phyloP scores from a whole-genome alignment of 2,888 invertebrate species.

The Epirrita christyi region DNA sequence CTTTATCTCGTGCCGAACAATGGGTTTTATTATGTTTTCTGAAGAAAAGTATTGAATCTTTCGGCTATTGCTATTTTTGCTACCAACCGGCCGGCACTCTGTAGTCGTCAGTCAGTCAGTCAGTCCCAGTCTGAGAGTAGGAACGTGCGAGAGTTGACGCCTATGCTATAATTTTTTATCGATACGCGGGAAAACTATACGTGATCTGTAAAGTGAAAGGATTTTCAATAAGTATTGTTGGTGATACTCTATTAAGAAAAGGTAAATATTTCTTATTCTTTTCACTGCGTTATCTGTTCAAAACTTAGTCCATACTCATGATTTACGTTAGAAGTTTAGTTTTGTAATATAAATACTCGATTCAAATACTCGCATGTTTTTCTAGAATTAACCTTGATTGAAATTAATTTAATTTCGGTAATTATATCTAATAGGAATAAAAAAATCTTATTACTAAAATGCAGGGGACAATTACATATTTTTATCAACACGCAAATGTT shows the following conservation, averaged over 20 bases:
- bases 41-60: conserved; percentile 51
- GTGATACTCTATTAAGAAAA: background rate
- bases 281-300: background rate
- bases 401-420: no score
- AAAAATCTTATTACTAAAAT: background rate
- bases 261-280: conserved; percentile 6
- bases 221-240: conserved; percentile 4
- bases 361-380: background rate
- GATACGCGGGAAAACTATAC: conserved; percentile 20
- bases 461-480: background rate
- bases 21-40: conserved; percentile 46
- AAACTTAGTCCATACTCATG: no score
- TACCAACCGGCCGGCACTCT: background rate
- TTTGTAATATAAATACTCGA: no score
- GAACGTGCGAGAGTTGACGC: conserved; percentile 57
- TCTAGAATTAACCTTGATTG: background rate
- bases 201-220: conserved; percentile 30
- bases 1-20: conserved; percentile 44
- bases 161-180: background rate
- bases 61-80: conserved; percentile 65
- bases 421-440: no score
- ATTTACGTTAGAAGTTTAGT: no score
- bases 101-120: conserved; percentile 17
- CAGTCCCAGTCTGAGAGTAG: conserved; percentile 56
- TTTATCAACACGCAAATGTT: conserved; percentile 1